Evolutionary conservation across 1,140 invertebrate species (phyloP), one percentile per base, ranked within the genome.

Genomic region (Prorops nasuta): DNA sequence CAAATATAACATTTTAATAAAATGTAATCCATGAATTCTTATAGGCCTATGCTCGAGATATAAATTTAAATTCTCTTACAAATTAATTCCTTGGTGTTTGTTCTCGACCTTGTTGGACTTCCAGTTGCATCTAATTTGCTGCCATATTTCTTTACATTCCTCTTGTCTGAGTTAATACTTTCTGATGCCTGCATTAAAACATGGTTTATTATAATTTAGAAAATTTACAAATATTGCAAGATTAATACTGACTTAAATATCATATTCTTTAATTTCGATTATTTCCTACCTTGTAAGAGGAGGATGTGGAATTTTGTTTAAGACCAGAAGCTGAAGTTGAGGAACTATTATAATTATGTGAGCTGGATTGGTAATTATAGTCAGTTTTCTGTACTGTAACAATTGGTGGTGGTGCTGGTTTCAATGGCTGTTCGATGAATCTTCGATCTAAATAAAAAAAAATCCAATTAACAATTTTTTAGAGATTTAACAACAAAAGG

Each of bases 41-140:
- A 7, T 28, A 28, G 24, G 24, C 12, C 24, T 6, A 28, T 28
- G 12, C 24, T 28, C 24, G 24, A 12, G 12, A 38, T 19, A 38
- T 38, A 10, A n/a, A n/a, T n/a, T n/a, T n/a, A n/a, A 38, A 38
- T 38, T 38, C 6, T 83, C 87, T 82, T 81, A 93, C 91, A 79
- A 66, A 91, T 86, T 52, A 96, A 75, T 79, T 96, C 92, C 79
- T 94, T 94, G 1, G 92, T 96, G 16, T 90, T 83, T 69, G 88
- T 94, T 56, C 92, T 84, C 9, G 92, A 94, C 72, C 92, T 82
- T 66, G 89, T 79, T 59, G 89, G 80, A 74, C 85, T 87, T 32
- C 86, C 86, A 8, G 84, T 83, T 7, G 87, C 80, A 59, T 89
- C 87, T 15, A 86, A 76, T 67, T 84, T 86, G 34, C 81, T 81